Base-by-base conservation (phyloP, 2,797 vertebrate genomes). In the Mus caroli region DNA sequence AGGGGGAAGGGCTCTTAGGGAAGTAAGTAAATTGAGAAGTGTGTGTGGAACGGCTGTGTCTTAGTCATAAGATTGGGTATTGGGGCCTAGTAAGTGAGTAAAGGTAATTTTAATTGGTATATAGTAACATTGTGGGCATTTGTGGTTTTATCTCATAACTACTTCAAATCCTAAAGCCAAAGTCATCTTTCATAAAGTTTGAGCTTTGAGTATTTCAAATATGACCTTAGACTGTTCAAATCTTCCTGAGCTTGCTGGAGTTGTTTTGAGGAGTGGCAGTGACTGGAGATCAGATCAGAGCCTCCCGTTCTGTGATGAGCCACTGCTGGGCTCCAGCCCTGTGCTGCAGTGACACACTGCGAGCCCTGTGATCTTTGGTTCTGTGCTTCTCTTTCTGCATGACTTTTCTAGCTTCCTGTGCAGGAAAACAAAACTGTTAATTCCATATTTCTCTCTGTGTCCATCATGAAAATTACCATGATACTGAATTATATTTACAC, bases 141-240 rank as follows among this genome's bases (percentile, higher is more conserved):
- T 95, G 64, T 90, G 56, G 86, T 69, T 93, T 95, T 94, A 14
- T 93, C 24, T 77, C 40, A 28, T 97, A 69, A 40, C 75, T 22
- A 28, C 46, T 95, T 96, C 67, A 37, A 83, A 88, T 90, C 37
- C 43, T 80, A 88, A 94, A 89, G 64, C 46, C 56, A 80, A 94
- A 71, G 24, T 89, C 28, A 56, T 88, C 52, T 46, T 91, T 94
- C 22, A 4, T 77, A 77, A 19, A 79, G 80, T 97, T 92, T 90
- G 58, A 78, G 50, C 28, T 77, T 84, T 79, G 60, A 80, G 40
- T 87, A 80, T 92, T 94, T 96, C 62, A 92, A 84, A 34, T 91
- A 22, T 94, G 90, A 96, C 76, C 77, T 94, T 85, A 94, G 19
- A 76, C 75, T 91, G 87, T 97, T 97, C 13, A 14, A 90, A 58